Conservation (phyloP, 1,140 invertebrate genomes). For the Drosophila pachea region DNA sequence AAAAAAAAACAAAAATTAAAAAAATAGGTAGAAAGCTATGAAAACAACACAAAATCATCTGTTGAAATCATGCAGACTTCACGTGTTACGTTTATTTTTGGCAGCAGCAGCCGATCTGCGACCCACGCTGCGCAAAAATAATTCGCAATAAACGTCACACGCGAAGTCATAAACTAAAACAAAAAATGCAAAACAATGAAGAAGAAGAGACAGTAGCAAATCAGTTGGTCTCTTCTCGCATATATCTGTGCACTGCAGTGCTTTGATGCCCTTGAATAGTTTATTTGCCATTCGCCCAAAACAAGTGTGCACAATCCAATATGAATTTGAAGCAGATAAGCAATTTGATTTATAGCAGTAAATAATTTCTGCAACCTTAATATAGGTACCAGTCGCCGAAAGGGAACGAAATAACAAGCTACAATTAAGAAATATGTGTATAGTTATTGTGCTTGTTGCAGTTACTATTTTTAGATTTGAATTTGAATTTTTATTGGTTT, state of each 20-base stretch:
- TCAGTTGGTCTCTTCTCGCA: constrained; percentile 8
- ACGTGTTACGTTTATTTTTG: constrained; percentile 50
- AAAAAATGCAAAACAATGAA: constrained; percentile 30
- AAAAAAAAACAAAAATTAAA: constrained; percentile 14
- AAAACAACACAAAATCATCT: constrained; percentile 41
- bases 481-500: constrained; percentile 22
- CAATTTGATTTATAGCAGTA: not conserved
- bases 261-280: not conserved
- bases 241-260: constrained; percentile 3
- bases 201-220: constrained; percentile 6
- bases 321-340: not conserved
- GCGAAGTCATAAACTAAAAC: constrained; percentile 33
- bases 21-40: constrained; percentile 22
- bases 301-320: not conserved
- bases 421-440: constrained; percentile 19
- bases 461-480: constrained; percentile 38
- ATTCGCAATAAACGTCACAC: constrained; percentile 48
- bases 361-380: not conserved
- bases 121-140: constrained; percentile 46
- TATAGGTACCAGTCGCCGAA: constrained; percentile 6
- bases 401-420: constrained; percentile 28
- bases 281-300: constrained; percentile 1
- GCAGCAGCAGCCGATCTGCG: constrained; percentile 27
- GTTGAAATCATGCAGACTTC: constrained; percentile 53
- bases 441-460: constrained; percentile 48